Base-by-base conservation (phyloP, 1,140 invertebrate genomes). In the Zaprionus ornatus region DNA sequence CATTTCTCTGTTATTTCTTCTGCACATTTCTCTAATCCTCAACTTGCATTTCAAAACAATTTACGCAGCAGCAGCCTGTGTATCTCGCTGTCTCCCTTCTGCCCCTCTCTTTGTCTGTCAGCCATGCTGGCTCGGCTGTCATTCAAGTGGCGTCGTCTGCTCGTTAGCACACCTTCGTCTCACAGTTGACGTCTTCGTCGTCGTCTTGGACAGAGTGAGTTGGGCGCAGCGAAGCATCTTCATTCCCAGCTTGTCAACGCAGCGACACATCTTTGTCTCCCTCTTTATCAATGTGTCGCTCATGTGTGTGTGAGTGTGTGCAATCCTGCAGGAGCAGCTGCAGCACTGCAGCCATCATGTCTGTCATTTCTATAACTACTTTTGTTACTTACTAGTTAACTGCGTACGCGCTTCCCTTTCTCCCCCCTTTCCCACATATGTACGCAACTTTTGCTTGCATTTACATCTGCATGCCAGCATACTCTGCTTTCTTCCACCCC, bases 291-390 rank as follows among this genome's bases (percentile, higher is more conserved):
- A 35, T 59, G 42, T 70, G 40, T 32, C 27, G 4, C 35, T 17
- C 9, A n/a, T 29, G 27, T 56, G 42, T 13, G 42, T 45, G 42
- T 48, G 42, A 4, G 17, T 50, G 45, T 19, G 45, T 50, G 45
- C 45, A 21, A 21, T 50, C 40, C 19, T 45, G 27, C 45, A 69
- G 65, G 69, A 67, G 56, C 66, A 55, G 73, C 52, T 67, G 69
- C 82, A 72, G 79, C 68, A 74, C 79, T 76, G 79, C 72, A 77
- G 50, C 76, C 66, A 60, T 68, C 62, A 76, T 79, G 84, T 80
- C 84, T 88, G 83, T 88, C 83, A 87, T 87, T 87, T 87, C 83
- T 87, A 87, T 88, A 87, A 87, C 83, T 88, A 84, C 84, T 87
- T 87, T 83, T 87, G 84, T 81, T 84, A 88, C 83, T 84, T 83